Base-by-base conservation (phyloP, 2,113 vertebrate genomes). In the Saguinus midas region DNA sequence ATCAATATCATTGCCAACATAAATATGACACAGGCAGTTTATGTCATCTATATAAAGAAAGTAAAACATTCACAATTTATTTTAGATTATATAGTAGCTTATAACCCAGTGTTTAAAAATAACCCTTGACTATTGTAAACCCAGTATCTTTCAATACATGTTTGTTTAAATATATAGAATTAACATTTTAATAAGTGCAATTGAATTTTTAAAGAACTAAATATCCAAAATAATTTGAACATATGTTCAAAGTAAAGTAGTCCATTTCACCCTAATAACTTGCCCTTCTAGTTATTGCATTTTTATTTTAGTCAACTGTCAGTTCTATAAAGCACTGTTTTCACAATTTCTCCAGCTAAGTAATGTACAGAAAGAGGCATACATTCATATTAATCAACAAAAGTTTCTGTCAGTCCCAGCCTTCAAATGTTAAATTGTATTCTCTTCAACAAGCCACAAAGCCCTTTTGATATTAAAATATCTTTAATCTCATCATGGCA, bases 401-500 rank as follows among this genome's bases (percentile, higher is more conserved):
- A 92, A 78, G 25, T 95, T 87, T 92, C 94, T 92, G 76, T 79
- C 92, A 96, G 3, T 87, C 66, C 93, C 72, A 95, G 87, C 6
- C 20, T 61, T 91, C 52, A 97, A 81, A 95, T 93, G 80, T 95
- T 94, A 94, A 91, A 95, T 76, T 97, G 90, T 87, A 78, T 85
- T 98, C 72, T 95, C 58, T 14, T 55, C 45, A 92, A 82, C 21
- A 84, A 96, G 81, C 35, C 50, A 93, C 91, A 90, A 87, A 96
- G n/a, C 29, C 66, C 27, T 94, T 95, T 89, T 97, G 90, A 93
- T 94, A 97, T 96, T 94, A 96, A 97, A 97, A 94, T 96, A 95
- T 97, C 95, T 97, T 96, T 98, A 94, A 94, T 96, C 70, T 97
- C 95, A 98, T 97, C 92, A 88, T 52, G 29, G 55, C 64, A 64